These are phyloP conservation scores for Xestia sexstrigata DNA, from an alignment of 2,888 invertebrate genomes.

Conservation along the genomic window DNA sequence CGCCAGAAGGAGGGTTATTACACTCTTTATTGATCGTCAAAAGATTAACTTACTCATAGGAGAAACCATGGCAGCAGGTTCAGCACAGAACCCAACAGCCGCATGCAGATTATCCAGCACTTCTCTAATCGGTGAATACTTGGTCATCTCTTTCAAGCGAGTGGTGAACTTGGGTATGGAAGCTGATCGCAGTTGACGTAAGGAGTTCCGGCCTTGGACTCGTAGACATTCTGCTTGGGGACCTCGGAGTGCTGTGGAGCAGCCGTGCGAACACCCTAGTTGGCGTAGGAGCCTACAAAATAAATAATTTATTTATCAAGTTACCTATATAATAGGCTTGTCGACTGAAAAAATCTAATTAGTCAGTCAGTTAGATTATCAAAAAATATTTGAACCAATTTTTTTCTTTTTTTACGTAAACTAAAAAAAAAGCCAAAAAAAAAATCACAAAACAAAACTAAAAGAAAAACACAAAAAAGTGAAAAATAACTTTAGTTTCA, in stretches of 20 bases:
- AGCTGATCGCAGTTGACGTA: conserved; percentile 94
- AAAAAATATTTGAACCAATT: no score
- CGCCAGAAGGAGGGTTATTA: no score
- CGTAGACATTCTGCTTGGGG: conserved; percentile 97
- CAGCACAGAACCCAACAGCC: conserved; percentile 98
- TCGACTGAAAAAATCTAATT: no score
- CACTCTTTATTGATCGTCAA: no score
- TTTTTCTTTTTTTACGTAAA: no score
- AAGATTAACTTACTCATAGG: conserved; percentile 94
- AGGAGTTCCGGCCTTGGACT: conserved; percentile 93
- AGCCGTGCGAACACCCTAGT: conserved; percentile 98
- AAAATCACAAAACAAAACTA: no score
- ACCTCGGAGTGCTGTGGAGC: conserved; percentile 95
- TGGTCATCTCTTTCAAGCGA: conserved; percentile 93
- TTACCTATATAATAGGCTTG: not conserved
- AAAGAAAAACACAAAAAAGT: no score
- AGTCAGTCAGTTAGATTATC: no score
- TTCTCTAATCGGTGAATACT: conserved; percentile 94
- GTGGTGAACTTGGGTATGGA: conserved; percentile 88
- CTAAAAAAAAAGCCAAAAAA: no score
- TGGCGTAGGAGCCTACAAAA: conserved; percentile 94
- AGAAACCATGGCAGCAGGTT: conserved; percentile 96
- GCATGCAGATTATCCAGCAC: conserved; percentile 98
- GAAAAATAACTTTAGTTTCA: no score
- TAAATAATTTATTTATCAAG: not conserved